A percentile compares a stretch with the other conserved stretches of the same genome.
Conservation (phyloP, 2,888 invertebrate species). For the Rotaria macrura region DNA sequence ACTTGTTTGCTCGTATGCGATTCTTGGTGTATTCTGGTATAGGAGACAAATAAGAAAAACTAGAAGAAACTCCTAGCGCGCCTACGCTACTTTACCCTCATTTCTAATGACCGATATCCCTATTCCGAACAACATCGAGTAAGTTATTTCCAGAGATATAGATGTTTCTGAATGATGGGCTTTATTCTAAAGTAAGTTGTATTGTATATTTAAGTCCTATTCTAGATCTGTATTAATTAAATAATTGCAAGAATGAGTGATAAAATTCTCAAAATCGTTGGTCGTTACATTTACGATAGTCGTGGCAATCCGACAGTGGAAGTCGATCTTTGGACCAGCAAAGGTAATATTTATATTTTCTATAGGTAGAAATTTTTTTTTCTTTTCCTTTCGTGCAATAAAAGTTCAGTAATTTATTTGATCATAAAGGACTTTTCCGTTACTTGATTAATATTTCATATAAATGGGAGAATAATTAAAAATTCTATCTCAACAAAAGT, state of each 20-base stretch:
- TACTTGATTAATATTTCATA: neutral
- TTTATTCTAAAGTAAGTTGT: neutral
- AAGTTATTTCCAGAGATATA: neutral
- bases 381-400: neutral
- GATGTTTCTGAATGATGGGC: neutral
- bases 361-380: neutral
- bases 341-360: constrained; percentile 50
- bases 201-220: neutral
- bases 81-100: too few relatives aligned
- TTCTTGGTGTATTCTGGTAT: neutral
- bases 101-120: neutral
- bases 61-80: neutral
- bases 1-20: neutral
- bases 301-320: constrained; percentile 98
- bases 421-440: neutral
- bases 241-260: constrained; percentile 62
- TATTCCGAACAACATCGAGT: neutral
- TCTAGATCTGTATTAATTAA: neutral
- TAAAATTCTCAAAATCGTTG: constrained; percentile 66
- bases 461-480: neutral
- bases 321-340: constrained; percentile 65
- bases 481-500: neutral
- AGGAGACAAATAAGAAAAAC: neutral
- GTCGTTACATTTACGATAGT: constrained; percentile 95
- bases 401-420: too few relatives aligned